Base-by-base conservation (phyloP, 2,113 vertebrate genomes). In the Gasterosteus aculeatus region DNA sequence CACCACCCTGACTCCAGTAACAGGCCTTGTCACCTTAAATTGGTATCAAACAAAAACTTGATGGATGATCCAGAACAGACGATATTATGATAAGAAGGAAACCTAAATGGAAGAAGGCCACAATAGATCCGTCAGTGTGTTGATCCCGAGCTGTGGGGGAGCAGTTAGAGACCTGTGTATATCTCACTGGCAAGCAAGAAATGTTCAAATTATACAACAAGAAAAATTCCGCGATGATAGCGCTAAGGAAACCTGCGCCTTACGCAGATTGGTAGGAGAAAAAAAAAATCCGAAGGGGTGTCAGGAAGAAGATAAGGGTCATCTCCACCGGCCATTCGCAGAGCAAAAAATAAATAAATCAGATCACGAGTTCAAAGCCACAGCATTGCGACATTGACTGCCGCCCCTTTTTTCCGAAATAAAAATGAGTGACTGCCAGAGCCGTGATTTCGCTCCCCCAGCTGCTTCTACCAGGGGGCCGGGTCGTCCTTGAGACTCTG, bases 391-490 rank as follows among this genome's bases (percentile, higher is more conserved):
- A 91, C 87, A 89, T 78, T 90, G 88, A 91, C 77, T 42, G 56
- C 82, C 87, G 65, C 22, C 41, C 29, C 51, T 78, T 53, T 15
- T 14, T 15, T 14, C 54, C 14, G 85, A 93, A 92, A 94, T 93
- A 94, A 93, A 94, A 94, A 92, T 92, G 90, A 94, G 85, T 91
- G 91, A 92, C 87, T 93, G 91, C 87, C 86, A 62, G 81, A 90
- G 90, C 80, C n/a, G 77, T 92, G 82, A 26, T 26, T 26, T 26
- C 22, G 22, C 22, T 26, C 22, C 22, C 22, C 22, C 22, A 91
- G 88, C 88, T 86, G 85, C 85, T 87, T 79, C 44, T 29, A 85
- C 90, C 91, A 78, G 82, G 75, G 90, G 92, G 88, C 91, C 41
- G 78, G 82, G 85, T 85, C 78, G 93, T 94, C 94, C 94, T 94